phyloP scores from a whole-genome alignment of 2,797 vertebrate species.

The Eupleurogrammus muticus region DNA sequence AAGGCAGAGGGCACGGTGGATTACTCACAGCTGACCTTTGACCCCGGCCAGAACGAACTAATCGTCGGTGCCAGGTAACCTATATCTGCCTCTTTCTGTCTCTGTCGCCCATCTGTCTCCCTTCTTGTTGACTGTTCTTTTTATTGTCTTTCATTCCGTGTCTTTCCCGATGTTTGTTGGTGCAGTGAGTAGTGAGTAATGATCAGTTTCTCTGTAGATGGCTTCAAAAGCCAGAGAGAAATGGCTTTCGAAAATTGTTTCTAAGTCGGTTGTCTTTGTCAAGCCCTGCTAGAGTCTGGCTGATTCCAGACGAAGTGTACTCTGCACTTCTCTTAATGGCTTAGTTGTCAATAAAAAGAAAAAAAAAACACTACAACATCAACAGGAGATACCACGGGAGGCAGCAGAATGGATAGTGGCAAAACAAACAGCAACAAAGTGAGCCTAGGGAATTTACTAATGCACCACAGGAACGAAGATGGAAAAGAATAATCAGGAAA shows the following conservation, averaged over 20 bases:
- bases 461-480: slow-evolving; percentile 48
- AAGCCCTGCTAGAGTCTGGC: slow-evolving; percentile 30
- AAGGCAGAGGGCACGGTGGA: slow-evolving; percentile 93
- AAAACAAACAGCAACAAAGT: slow-evolving; percentile 60
- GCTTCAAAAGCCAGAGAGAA: slow-evolving; percentile 57
- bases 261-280: slow-evolving; percentile 52
- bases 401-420: slow-evolving; percentile 41
- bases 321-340: slow-evolving; percentile 66
- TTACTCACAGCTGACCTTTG: slow-evolving; percentile 97
- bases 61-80: slow-evolving; percentile 96
- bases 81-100: slow-evolving; percentile 1
- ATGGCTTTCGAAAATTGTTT: slow-evolving; percentile 44
- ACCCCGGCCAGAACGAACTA: slow-evolving; percentile 95
- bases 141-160: slow-evolving; percentile 29
- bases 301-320: slow-evolving; percentile 57
- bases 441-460: slow-evolving; percentile 72
- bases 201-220: slow-evolving; percentile 55
- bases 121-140: slow-evolving; percentile 31
- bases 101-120: neutral
- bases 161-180: slow-evolving; percentile 27
- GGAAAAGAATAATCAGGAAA: slow-evolving; percentile 50
- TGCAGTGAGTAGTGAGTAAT: slow-evolving; percentile 57
- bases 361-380: slow-evolving; percentile 53
- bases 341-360: slow-evolving; percentile 56
- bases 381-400: slow-evolving; percentile 58